These are phyloP conservation scores for Tylochromis polylepis DNA, from an alignment of 2,113 vertebrate species.

Conservation along the genomic window DNA sequence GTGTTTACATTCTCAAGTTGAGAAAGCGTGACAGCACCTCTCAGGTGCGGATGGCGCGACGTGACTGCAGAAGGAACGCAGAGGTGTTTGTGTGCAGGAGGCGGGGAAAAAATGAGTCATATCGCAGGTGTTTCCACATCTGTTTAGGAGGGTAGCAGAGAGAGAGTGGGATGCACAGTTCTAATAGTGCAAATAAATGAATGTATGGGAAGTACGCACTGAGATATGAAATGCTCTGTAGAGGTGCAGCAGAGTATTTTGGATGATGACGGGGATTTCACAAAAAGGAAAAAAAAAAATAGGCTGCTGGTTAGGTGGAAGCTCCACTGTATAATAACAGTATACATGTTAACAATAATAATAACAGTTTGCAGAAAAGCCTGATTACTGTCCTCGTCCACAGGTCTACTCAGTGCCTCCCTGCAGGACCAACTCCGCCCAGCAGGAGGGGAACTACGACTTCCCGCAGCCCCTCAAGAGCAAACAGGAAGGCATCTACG, in stretches of 20 bases:
- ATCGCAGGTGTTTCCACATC: not conserved
- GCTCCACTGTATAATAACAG: not conserved
- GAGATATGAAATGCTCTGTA: not conserved
- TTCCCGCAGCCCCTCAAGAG: slow-evolving; percentile 78
- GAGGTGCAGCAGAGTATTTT: rapidly evolving
- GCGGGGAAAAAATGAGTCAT: not conserved
- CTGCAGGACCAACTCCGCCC: slow-evolving; percentile 60
- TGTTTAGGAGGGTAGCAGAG: not conserved
- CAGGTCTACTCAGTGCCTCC: slow-evolving; percentile 83
- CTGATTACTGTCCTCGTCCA: not conserved
- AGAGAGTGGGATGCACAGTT: not conserved
- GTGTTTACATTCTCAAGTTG: not conserved
- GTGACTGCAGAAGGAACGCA: not conserved
- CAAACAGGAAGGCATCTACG: slow-evolving; percentile 83
- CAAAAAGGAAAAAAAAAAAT: not conserved
- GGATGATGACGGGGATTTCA: not conserved
- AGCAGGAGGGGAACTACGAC: slow-evolving; percentile 81
- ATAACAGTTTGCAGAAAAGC: not conserved
- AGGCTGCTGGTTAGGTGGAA: not conserved
- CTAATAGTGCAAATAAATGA: not conserved
- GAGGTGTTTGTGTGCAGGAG: not conserved
- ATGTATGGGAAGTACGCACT: not conserved
- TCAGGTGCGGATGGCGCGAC: not conserved
- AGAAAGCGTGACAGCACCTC: not conserved
- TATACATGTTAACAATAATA: not conserved